Percentiles rank a stretch among this genome's conserved stretches.
Evolutionary conservation across 2,113 vertebrate genomes (phyloP).

Genomic region (Alethe castanea): DNA sequence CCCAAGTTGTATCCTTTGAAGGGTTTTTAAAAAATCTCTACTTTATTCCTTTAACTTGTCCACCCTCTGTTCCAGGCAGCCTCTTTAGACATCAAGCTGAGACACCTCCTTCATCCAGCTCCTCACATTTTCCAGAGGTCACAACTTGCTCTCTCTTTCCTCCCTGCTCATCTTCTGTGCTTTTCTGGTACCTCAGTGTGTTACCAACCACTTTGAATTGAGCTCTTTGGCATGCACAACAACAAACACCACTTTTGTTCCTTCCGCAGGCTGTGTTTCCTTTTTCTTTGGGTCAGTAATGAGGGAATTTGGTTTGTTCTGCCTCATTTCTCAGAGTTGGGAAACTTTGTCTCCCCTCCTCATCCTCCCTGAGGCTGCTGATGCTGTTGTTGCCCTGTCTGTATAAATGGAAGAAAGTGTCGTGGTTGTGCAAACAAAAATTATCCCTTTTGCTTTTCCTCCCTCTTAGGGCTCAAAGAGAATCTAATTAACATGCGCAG

Average conservation of each 20-base stretch:
- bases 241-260: neutral
- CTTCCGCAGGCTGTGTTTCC: neutral
- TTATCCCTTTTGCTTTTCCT: conserved; percentile 39
- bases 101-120: too few relatives aligned
- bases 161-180: neutral
- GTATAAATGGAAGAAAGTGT: neutral
- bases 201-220: neutral
- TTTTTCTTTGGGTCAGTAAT: neutral
- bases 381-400: neutral
- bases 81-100: too few relatives aligned
- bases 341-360: neutral
- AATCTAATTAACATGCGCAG: conserved; percentile 73
- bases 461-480: conserved; percentile 20
- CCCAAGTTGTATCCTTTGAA: neutral
- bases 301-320: neutral
- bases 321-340: neutral
- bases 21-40: neutral
- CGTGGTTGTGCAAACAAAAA: neutral
- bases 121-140: neutral
- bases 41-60: neutral
- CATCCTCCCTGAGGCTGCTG: neutral
- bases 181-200: neutral
- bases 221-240: neutral
- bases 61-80: neutral
- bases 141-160: neutral